Percentiles rank a stretch among this genome's conserved stretches.
Conservation (phyloP, 2,797 vertebrate species). For the Alcedo quadribrachys region DNA sequence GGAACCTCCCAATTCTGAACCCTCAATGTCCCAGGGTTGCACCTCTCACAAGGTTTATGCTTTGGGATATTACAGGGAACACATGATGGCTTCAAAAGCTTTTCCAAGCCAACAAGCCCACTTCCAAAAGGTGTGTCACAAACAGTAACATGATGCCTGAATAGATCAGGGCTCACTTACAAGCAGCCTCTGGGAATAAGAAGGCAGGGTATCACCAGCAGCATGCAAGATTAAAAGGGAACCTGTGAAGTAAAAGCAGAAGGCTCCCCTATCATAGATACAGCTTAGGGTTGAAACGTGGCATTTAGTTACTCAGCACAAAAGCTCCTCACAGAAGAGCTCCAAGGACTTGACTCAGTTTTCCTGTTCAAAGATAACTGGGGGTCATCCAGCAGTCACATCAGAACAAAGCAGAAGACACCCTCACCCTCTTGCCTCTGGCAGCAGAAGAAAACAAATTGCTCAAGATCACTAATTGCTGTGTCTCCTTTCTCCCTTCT, state of each 20-base stretch:
- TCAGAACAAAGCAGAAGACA: background rate
- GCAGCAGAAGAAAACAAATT: background rate
- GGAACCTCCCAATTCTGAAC: background rate
- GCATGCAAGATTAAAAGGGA: background rate
- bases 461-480: background rate
- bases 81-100: background rate
- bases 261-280: background rate
- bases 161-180: background rate
- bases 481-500: background rate
- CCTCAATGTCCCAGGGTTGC: background rate
- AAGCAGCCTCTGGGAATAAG: background rate
- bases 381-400: background rate
- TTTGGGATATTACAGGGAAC: background rate
- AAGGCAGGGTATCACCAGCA: background rate
- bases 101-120: background rate
- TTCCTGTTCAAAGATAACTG: background rate
- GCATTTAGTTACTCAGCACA: background rate
- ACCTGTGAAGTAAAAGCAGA: background rate
- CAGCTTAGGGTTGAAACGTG: rapidly evolving
- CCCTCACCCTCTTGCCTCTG: background rate
- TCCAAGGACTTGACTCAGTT: background rate
- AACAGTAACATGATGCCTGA: background rate
- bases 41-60: background rate
- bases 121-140: background rate
- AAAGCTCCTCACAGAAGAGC: background rate